Conservation (phyloP, 1,140 invertebrate species). For the Coelopa frigida region DNA sequence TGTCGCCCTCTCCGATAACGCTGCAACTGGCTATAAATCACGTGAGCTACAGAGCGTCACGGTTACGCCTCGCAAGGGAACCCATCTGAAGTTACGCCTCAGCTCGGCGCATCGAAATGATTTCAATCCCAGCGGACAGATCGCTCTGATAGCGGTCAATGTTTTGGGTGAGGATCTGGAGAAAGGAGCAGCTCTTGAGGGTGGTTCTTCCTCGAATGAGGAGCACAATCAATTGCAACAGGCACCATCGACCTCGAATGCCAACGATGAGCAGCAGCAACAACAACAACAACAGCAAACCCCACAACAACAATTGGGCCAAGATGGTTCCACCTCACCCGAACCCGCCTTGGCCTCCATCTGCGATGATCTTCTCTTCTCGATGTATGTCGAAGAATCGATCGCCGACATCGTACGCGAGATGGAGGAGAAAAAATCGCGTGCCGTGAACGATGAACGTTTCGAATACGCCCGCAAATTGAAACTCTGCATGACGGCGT, state of each 20-base stretch:
- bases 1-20: conserved; percentile 74
- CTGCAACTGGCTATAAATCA: conserved; percentile 71
- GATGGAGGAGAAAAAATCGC: conserved; percentile 78
- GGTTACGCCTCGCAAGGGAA: conserved; percentile 67
- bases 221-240: no score
- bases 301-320: no score
- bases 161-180: conserved; percentile 58
- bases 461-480: conserved; percentile 88
- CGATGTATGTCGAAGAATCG: conserved; percentile 95
- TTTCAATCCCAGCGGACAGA: conserved; percentile 51
- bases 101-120: conserved; percentile 79
- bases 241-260: background rate
- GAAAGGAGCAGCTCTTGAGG: background rate
- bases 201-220: conserved; percentile 17
- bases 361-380: conserved; percentile 90
- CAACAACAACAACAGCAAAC: conserved; percentile 4
- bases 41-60: conserved; percentile 80
- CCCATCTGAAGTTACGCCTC: conserved; percentile 76
- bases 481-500: conserved; percentile 73
- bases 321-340: background rate
- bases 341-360: conserved; percentile 61
- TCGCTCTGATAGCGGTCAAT: conserved; percentile 67
- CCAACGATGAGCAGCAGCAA: background rate
- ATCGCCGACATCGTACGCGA: conserved; percentile 80
- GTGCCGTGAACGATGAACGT: conserved; percentile 60